These are phyloP conservation scores for Drepanosiphum platanoidis DNA, from an alignment of 2,888 invertebrate genomes.

Conservation along the genomic window DNA sequence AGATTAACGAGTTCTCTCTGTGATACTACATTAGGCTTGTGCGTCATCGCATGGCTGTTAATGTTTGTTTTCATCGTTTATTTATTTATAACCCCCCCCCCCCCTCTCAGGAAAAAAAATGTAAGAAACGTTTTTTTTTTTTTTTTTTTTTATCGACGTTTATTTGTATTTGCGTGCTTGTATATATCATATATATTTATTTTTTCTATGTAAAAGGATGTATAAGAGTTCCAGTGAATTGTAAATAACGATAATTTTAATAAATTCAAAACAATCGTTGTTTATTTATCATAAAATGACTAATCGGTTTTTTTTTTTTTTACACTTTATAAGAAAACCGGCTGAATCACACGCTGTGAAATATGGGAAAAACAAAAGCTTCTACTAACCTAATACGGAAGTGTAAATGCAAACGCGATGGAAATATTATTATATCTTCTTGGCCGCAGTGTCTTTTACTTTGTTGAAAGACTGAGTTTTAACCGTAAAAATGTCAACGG, in stretches of 20 bases:
- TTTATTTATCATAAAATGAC: slow-evolving; percentile 21
- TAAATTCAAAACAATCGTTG: slow-evolving; percentile 8
- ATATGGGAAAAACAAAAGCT: too few species aligned
- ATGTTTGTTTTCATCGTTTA: slow-evolving; percentile 54
- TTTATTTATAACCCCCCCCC: slow-evolving; percentile 13
- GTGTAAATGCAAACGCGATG: too few species aligned
- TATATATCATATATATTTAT: slow-evolving; percentile 32
- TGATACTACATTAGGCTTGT: slow-evolving; percentile 57
- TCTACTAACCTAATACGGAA: too few species aligned
- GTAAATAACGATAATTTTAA: slow-evolving; percentile 23
- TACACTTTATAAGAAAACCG: too few species aligned
- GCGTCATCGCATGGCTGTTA: slow-evolving; percentile 31
- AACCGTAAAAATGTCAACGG: too few species aligned
- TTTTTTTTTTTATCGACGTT: not conserved
- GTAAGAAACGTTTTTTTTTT: too few species aligned
- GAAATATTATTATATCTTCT: too few species aligned
- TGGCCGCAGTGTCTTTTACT: too few species aligned
- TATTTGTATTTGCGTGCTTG: not conserved
- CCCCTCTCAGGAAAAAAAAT: too few species aligned
- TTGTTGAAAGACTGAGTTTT: too few species aligned
- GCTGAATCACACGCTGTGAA: too few species aligned
- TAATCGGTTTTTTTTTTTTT: too few species aligned
- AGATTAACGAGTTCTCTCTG: slow-evolving; percentile 66
- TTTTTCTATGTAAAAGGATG: slow-evolving; percentile 21
- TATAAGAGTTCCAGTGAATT: slow-evolving; percentile 3